Conservation (phyloP, 2,113 vertebrate genomes). For the Elephas maximus region DNA sequence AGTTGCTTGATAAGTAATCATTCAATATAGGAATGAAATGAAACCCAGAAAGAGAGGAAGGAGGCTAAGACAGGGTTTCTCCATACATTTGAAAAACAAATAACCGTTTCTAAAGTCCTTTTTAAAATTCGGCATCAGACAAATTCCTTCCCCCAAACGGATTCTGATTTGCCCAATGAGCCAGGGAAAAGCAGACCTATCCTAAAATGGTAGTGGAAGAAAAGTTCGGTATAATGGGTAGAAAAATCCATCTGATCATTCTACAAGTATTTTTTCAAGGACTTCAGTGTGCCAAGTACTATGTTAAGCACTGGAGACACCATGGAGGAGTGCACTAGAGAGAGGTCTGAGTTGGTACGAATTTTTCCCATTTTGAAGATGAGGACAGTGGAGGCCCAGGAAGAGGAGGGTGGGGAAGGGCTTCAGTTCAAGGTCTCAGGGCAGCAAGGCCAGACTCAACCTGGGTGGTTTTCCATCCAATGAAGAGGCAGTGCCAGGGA, state of each 20-base stretch:
- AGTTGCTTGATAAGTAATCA: not conserved
- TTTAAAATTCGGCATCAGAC: not conserved
- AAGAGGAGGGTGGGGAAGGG: not conserved
- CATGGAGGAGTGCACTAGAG: not conserved
- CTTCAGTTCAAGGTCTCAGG: not conserved
- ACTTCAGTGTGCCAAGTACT: not conserved
- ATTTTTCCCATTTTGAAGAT: slow-evolving; percentile 44
- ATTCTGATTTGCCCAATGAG: not conserved
- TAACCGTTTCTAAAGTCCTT: not conserved
- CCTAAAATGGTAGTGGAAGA: not conserved
- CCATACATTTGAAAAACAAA: not conserved
- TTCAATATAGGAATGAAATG: not conserved
- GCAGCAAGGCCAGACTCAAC: not conserved
- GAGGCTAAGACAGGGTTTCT: not conserved
- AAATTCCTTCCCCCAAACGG: not conserved
- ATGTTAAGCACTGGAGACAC: not conserved
- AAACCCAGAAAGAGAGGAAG: not conserved
- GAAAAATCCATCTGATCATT: not conserved
- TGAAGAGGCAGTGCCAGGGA: not conserved
- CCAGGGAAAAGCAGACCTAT: not conserved
- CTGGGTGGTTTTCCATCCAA: not conserved
- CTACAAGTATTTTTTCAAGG: not conserved
- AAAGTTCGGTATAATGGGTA: not conserved
- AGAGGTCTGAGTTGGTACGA: not conserved
- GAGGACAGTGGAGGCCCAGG: not conserved